Base-by-base conservation (phyloP, 2,113 vertebrate genomes). In the Salminus brasiliensis region DNA sequence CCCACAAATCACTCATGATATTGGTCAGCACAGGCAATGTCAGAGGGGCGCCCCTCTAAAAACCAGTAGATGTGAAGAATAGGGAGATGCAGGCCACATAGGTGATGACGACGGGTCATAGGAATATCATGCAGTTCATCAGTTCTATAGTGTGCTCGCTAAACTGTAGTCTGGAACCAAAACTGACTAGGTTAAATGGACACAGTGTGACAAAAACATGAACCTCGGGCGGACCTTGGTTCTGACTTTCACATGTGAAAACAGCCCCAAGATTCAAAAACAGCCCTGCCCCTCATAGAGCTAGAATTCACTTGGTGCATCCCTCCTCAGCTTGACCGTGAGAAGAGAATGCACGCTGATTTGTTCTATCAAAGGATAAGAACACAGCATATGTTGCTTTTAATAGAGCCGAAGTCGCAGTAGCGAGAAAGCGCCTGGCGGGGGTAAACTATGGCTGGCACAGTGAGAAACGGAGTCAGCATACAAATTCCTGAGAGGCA, bases 401-500 rank as follows among this genome's bases (percentile, higher is more conserved):
- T 71, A 65, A 30, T 47, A 79, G 76, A 70, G 55, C 67, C 36
- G 67, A 71, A 55, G 53, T 13, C 16, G 12, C 60, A 75, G 36
- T 72, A 27, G 43, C 36, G 43, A 13, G 49, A 39, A 52, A 72
- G 41, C 15, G 60, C 30, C 32, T 34, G 10, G 59, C 21, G 1
- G 63, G 32, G 30, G 72, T 90, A 88, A 88, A 87, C 65, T 45
- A 27, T 80, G 85, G 83, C 55, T 57, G 76, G 65, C 34, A 53
- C 41, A 71, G 57, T 75, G 55, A 81, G 85, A 86, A 82, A 91
- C 82, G 82, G 88, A 89, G 90, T 88, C 84, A 67, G 76, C 8
- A 60, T 52, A 85, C 78, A 75, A 80, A 86, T 85, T 86, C 87
- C 90, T 90, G 82, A 83, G 72, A 89, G 86, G 87, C 75, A 82